phyloP scores from a whole-genome alignment of 2,113 vertebrate species.

The Clarias gariepinus region DNA sequence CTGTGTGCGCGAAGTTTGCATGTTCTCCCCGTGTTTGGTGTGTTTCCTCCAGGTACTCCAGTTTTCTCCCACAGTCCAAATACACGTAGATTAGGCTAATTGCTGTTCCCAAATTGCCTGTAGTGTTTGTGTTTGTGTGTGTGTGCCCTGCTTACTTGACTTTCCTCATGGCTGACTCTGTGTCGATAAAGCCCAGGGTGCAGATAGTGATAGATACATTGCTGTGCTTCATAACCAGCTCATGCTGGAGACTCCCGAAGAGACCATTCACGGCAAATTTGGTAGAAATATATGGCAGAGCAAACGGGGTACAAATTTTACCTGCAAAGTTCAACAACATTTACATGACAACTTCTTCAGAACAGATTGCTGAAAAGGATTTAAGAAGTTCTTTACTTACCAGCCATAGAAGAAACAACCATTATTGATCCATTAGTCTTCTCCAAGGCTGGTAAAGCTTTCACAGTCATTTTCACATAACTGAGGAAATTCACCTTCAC shows the following conservation, averaged over 20 bases:
- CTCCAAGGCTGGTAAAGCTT: conserved; percentile 76
- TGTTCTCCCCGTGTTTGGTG: too few relatives aligned
- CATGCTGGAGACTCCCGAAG: conserved; percentile 77
- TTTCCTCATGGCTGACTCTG: conserved; percentile 69
- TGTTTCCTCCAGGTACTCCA: too few relatives aligned
- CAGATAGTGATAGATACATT: conserved; percentile 79
- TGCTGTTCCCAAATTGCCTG: too few relatives aligned
- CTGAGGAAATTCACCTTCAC: conserved; percentile 87
- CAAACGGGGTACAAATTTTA: conserved; percentile 74
- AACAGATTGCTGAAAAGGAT: background rate
- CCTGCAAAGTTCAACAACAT: conserved; percentile 63
- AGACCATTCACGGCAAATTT: conserved; percentile 86
- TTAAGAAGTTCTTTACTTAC: conserved; percentile 61
- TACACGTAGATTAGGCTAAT: too few relatives aligned
- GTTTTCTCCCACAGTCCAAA: too few relatives aligned
- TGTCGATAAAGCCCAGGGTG: conserved; percentile 81
- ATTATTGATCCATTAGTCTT: conserved; percentile 77
- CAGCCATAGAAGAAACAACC: conserved; percentile 82
- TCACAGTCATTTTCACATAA: conserved; percentile 78
- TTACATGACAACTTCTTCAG: background rate
- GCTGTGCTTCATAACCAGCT: conserved; percentile 78
- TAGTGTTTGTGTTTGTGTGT: too few relatives aligned
- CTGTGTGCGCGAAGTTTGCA: too few relatives aligned
- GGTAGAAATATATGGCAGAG: conserved; percentile 76
- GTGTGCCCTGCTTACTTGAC: conserved; percentile 67